These are phyloP conservation scores for Dioctria rufipes DNA, from an alignment of 2,888 invertebrate genomes.

Conservation along the genomic window DNA sequence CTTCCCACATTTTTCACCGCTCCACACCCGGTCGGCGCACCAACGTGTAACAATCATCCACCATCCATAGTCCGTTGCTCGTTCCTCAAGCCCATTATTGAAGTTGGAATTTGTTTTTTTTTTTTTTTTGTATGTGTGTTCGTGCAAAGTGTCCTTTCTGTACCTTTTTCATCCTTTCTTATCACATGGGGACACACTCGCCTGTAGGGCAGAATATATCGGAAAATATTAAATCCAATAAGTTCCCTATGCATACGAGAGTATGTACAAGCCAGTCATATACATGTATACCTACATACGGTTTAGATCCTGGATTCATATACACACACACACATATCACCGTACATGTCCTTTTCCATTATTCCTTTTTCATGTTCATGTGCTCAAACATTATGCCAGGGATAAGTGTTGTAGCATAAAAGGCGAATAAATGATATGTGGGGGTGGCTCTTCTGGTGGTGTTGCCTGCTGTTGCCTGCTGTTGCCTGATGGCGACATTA, in stretches of 20 bases:
- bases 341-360: constrained; percentile 35
- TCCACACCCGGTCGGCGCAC: not conserved
- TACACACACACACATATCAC: not conserved
- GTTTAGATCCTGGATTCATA: not conserved
- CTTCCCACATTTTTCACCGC: constrained; percentile 1
- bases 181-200: constrained; percentile 46
- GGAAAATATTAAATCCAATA: constrained; percentile 52
- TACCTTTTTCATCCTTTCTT: constrained; percentile 46
- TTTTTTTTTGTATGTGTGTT: not conserved
- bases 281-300: too few relatives aligned
- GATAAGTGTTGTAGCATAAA: constrained; percentile 52
- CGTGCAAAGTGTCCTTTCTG: constrained; percentile 37
- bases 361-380: constrained; percentile 18
- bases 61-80: not conserved
- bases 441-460: not conserved
- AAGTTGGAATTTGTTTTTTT: not conserved
- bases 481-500: constrained; percentile 20
- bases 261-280: too few relatives aligned
- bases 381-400: constrained; percentile 43
- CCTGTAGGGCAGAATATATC: constrained; percentile 45
- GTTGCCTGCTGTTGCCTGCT: not conserved
- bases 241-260: constrained; percentile 15
- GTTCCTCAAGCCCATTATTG: constrained; percentile 14
- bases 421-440: constrained; percentile 43
- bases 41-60: not conserved